Evolutionary conservation across 2,113 vertebrate genomes (phyloP), one percentile per base, ranked within the genome.

Genomic region (Ceratotherium simum): DNA sequence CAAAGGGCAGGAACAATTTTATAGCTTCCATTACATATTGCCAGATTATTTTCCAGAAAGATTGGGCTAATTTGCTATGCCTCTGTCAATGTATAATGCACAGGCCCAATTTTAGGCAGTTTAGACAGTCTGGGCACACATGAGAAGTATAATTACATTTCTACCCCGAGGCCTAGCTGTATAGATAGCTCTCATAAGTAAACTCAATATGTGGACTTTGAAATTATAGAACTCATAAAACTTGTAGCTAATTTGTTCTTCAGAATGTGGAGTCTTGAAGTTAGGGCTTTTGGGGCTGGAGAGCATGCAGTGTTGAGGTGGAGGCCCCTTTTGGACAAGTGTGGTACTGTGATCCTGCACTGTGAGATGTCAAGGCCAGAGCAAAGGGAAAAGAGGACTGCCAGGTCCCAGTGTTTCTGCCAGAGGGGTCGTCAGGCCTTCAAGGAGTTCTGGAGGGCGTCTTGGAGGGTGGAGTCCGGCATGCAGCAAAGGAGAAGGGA

Each of bases 141-240:
- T 60, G 82, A 90, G 27, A 92, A 72, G 39, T 94, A 12, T 84
- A 95, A 91, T 90, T 95, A 90, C 51, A 46, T 92, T 91, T 96
- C 78, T 75, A 62, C 60, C 78, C 62, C 0, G 33, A 78, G 76
- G 76, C 48, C 60, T 72, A 48, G 21, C 81, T 96, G 20, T 93
- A 67, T 46, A 89, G 73, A 48, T 60, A 75, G 62, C 75, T 89
- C 56, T 90, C 78, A 76, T 82, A 93, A 95, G 51, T 69, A 93
- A 89, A 93, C 62, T 79, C 72, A 54, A 9, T 87, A 73, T 39
- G 20, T 95, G 48, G 82, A 81, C 56, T 91, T 93, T 65, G 89
- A 90, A 89, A 95, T 97, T 46, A 62, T 13, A 46, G 56, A 90
- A 65, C 33, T 25, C 23, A 62, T 89, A 67, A 93, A 90, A 10